Conservation (phyloP, 2,888 invertebrate genomes). For the Clistopyga incitator region DNA sequence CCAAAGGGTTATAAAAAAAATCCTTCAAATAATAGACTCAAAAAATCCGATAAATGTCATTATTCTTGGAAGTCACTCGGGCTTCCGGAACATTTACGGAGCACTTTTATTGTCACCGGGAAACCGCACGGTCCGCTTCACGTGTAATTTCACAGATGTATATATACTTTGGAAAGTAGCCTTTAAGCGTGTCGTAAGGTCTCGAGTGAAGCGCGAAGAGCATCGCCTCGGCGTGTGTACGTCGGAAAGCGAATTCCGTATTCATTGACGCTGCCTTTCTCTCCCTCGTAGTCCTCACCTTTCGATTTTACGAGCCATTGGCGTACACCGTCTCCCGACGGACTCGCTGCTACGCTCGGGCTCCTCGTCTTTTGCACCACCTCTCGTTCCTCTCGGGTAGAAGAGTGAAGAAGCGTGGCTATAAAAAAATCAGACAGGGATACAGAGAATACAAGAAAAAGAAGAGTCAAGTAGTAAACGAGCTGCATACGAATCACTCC, state of each 20-base stretch:
- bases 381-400: slow-evolving; percentile 23
- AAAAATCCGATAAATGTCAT: slow-evolving; percentile 6
- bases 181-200: neutral
- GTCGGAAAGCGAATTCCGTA: slow-evolving; percentile 67
- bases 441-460: neutral
- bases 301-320: slow-evolving; percentile 65
- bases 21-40: too few relatives aligned
- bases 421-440: slow-evolving; percentile 21
- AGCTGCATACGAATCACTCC: slow-evolving; percentile 58
- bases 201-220: slow-evolving; percentile 31
- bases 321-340: slow-evolving; percentile 40
- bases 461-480: slow-evolving; percentile 42
- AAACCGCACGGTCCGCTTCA: neutral
- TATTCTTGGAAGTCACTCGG: too few relatives aligned
- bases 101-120: neutral
- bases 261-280: slow-evolving; percentile 65
- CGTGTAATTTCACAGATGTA: neutral
- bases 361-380: slow-evolving; percentile 6
- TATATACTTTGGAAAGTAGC: neutral
- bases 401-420: slow-evolving; percentile 1
- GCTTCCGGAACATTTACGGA: neutral
- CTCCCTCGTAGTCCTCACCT: slow-evolving; percentile 49
- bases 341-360: slow-evolving; percentile 10
- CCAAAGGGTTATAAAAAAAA: too few relatives aligned
- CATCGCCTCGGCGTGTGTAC: slow-evolving; percentile 12